Evolutionary conservation across 2,888 invertebrate genomes (phyloP), one percentile per base, ranked within the genome.

Genomic region (Metellina segmentata): DNA sequence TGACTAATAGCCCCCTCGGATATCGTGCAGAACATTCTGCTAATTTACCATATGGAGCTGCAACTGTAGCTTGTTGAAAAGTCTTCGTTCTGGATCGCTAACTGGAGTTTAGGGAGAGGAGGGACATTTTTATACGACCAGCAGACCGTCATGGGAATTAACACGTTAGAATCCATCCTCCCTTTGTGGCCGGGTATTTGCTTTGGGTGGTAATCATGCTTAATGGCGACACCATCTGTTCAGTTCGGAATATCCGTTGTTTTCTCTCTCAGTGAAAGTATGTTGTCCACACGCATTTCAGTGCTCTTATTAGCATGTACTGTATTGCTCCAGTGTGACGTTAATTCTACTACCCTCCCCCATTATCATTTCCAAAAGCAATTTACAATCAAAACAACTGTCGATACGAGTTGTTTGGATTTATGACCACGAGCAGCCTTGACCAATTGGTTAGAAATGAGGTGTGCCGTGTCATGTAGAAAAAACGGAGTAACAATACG

Each of bases 61-160:
- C 20, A 77, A 16, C 77, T 51, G 9, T 61, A 61, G 61, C 61
- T 61, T 34, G 20, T 11, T 19, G 13, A 13, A 77, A 48, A 61
- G 34, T 16, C 19, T 72, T 72, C 78, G 79, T 79, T 79, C 61
- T 69, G 61, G 61, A 34, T 34, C 53, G 61, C 13, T 79, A 79
- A 79, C 13, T 79, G 61, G 79, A 34, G 79, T 53, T 72, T 72
- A 4, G 9, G n/a, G 79, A n/a, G 8, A 48, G 34, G 34, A 5
- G 19, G 78, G 52, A 78, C 52, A 78, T 20, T 79, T 79, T 16
- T 34, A 34, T 16, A 74, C 53, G 72, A 19, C 48, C 83, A 53
- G n/a, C 34, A 20, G 34, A n/a, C 19, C 85, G 85, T 69, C 85
- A 77, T 77, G 85, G 85, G 85, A 85, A 85, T 85, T 85, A 85